phyloP scores from a whole-genome alignment of 2,797 vertebrate genomes.

The Pelochelys cantorii region DNA sequence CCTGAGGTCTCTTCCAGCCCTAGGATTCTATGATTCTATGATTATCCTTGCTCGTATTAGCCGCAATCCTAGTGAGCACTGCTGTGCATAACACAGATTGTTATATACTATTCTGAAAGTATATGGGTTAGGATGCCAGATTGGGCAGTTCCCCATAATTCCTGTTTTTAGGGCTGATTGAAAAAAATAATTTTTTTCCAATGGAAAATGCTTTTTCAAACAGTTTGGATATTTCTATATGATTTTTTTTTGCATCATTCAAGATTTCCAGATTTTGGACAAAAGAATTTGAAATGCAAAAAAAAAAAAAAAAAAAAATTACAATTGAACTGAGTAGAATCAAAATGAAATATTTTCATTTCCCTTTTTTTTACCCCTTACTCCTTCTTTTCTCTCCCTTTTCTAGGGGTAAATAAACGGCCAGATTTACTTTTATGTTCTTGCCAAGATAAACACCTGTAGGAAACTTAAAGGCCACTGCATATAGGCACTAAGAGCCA shows the following conservation, averaged over 20 bases:
- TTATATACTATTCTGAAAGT: not conserved
- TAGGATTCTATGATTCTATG: too few species aligned
- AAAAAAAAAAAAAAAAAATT: not conserved
- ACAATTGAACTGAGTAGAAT: not conserved
- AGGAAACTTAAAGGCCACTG: not conserved
- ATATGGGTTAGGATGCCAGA: slow-evolving; percentile 45
- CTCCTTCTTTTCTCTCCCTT: not conserved
- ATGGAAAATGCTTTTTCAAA: not conserved
- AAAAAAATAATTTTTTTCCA: slow-evolving; percentile 15
- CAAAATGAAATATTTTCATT: not conserved
- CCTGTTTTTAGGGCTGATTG: slow-evolving; percentile 9
- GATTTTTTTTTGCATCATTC: rapidly evolving
- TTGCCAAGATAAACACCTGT: not conserved
- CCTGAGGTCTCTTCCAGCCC: too few species aligned
- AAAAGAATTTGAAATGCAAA: not conserved
- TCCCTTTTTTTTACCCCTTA: not conserved
- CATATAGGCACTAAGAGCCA: not conserved
- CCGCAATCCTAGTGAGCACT: not conserved
- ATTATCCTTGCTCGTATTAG: slow-evolving; percentile 60
- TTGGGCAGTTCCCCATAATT: slow-evolving; percentile 29
- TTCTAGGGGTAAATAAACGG: not conserved
- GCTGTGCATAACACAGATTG: slow-evolving; percentile 31
- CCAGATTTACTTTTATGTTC: not conserved
- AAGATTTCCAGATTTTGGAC: not conserved
- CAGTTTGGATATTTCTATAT: not conserved